Percentiles rank a stretch among this genome's conserved stretches.
Conservation (phyloP, 1,140 invertebrate species). For the Pinna nobilis region DNA sequence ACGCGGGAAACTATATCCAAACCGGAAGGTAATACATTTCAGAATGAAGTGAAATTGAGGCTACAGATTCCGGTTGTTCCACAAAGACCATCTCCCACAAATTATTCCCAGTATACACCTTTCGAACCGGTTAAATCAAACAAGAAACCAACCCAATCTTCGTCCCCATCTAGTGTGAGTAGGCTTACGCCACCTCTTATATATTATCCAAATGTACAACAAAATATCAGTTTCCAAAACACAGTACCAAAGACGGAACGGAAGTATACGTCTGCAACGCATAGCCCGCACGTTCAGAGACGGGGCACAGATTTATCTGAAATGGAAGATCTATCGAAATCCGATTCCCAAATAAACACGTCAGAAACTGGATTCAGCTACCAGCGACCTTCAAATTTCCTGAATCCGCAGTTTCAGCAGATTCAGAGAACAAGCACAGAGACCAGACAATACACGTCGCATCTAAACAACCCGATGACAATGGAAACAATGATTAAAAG, state of each 20-base stretch:
- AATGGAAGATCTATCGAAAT: constrained; percentile 64
- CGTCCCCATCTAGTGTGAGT: too few species aligned
- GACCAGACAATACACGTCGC: neutral
- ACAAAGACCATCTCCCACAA: neutral
- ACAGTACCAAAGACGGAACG: constrained; percentile 41
- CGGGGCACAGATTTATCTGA: constrained; percentile 38
- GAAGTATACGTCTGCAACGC: constrained; percentile 39
- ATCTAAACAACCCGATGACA: neutral
- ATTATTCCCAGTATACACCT: too few species aligned
- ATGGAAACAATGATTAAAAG: constrained; percentile 9
- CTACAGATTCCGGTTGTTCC: constrained; percentile 35
- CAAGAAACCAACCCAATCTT: constrained; percentile 11
- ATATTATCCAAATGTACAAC: neutral
- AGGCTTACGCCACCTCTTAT: constrained; percentile 9
- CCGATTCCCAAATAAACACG: constrained; percentile 64
- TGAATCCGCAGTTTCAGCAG: neutral
- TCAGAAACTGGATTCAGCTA: constrained; percentile 27
- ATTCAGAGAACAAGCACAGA: constrained; percentile 1
- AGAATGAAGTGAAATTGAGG: constrained; percentile 41
- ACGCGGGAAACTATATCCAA: neutral
- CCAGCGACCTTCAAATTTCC: constrained; percentile 11
- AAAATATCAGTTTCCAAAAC: constrained; percentile 35
- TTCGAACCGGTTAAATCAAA: neutral
- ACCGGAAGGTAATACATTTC: constrained; percentile 37
- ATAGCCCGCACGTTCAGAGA: constrained; percentile 50